Percentiles rank a stretch among this genome's conserved stretches.
These are phyloP conservation scores for Limnephilus rhombicus DNA, from an alignment of 2,888 invertebrate genomes.

Conservation along the genomic window DNA sequence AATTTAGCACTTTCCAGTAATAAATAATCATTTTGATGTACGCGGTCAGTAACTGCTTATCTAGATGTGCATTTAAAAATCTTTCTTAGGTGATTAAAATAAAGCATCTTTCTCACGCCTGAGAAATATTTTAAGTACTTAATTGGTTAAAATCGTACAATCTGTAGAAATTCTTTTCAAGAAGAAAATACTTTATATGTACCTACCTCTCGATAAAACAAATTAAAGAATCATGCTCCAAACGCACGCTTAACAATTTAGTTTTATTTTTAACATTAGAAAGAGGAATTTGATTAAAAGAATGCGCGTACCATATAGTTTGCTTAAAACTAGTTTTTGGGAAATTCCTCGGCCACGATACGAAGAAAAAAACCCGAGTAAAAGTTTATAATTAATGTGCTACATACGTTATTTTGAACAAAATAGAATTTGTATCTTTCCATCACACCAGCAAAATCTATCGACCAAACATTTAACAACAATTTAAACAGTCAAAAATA, in stretches of 20 bases:
- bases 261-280: not conserved
- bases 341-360: not conserved
- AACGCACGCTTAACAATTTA: not conserved
- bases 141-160: not conserved
- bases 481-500: not conserved
- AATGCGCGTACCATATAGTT: not conserved
- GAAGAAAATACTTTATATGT: not conserved
- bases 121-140: not conserved
- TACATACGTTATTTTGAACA: not conserved
- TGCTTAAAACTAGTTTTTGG: not conserved
- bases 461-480: not conserved
- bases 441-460: not conserved
- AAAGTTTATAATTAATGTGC: conserved; percentile 1
- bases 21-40: not conserved
- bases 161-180: not conserved
- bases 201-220: not conserved
- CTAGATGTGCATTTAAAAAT: not conserved
- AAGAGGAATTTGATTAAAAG: not conserved
- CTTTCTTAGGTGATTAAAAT: not conserved
- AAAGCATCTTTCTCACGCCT: not conserved
- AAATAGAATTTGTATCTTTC: not conserved
- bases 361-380: not conserved
- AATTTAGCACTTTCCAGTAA: not conserved
- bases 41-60: not conserved
- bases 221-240: not conserved